Conservation (phyloP, 1,140 invertebrate genomes). For the Drosophila serrata region DNA sequence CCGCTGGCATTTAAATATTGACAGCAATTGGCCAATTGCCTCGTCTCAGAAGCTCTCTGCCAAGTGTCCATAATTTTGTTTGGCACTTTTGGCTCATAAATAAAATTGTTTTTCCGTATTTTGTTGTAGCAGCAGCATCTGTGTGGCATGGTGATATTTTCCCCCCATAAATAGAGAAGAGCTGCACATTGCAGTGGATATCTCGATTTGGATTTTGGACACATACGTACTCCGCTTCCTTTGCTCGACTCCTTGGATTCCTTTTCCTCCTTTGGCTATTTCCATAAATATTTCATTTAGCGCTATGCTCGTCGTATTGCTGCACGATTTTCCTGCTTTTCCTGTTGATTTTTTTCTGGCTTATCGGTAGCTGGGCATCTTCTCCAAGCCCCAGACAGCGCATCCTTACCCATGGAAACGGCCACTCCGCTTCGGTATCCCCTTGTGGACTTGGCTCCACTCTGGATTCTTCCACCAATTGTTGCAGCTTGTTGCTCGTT, state of each 20-base stretch:
- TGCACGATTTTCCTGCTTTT: slow-evolving; percentile 66
- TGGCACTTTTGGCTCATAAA: slow-evolving; percentile 63
- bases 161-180: slow-evolving; percentile 43
- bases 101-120: slow-evolving; percentile 58
- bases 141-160: slow-evolving; percentile 21
- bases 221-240: slow-evolving; percentile 10
- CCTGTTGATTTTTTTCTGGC: slow-evolving; percentile 47
- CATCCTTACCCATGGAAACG: slow-evolving; percentile 12
- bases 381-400: slow-evolving; percentile 39
- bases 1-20: slow-evolving; percentile 69
- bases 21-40: slow-evolving; percentile 80
- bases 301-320: slow-evolving; percentile 59
- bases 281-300: slow-evolving; percentile 83
- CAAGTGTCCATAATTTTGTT: slow-evolving; percentile 68
- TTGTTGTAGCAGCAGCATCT: slow-evolving; percentile 42
- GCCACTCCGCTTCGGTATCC: slow-evolving; percentile 11
- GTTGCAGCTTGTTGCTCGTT: slow-evolving; percentile 61
- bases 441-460: neutral
- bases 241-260: neutral
- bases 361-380: slow-evolving; percentile 73
- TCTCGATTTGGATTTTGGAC: slow-evolving; percentile 46
- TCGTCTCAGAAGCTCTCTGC: slow-evolving; percentile 50
- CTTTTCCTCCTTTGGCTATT: slow-evolving; percentile 54
- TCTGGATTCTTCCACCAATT: slow-evolving; percentile 25
- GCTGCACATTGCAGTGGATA: slow-evolving; percentile 42